Percentiles rank a stretch among this genome's conserved stretches.
Conservation (phyloP, 2,113 vertebrate species). For the Malurus melanocephalus region DNA sequence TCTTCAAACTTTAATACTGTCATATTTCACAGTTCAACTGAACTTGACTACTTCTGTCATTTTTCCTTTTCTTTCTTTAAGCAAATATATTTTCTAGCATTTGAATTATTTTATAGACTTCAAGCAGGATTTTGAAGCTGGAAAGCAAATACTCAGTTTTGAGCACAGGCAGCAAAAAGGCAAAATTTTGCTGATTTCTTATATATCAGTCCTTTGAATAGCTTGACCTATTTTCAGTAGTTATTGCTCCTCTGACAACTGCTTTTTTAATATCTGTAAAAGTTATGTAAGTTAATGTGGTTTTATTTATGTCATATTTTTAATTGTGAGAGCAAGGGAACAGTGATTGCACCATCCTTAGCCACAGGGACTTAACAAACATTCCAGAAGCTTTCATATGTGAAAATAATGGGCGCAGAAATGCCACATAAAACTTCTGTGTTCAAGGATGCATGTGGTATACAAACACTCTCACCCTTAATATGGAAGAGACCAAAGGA, state of each 20-base stretch:
- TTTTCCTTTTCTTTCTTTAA: background rate
- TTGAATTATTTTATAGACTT: slow-evolving; percentile 11
- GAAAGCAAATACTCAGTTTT: slow-evolving; percentile 14
- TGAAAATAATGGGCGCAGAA: background rate
- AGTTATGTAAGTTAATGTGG: slow-evolving; percentile 11
- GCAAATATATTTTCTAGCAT: background rate
- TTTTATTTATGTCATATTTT: slow-evolving; percentile 34
- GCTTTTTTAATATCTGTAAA: background rate
- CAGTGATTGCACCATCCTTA: background rate
- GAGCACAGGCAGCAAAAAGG: slow-evolving; percentile 26
- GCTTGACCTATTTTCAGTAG: slow-evolving; percentile 58
- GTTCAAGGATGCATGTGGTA: background rate
- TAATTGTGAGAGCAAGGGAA: background rate
- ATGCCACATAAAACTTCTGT: background rate
- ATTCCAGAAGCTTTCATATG: background rate
- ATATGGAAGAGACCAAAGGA: background rate
- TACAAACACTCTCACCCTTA: background rate
- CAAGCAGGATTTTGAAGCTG: background rate
- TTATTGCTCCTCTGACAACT: slow-evolving; percentile 49
- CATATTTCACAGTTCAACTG: background rate
- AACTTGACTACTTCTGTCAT: background rate
- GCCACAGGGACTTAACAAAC: background rate
- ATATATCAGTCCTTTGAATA: slow-evolving; percentile 25
- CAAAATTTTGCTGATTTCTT: slow-evolving; percentile 45
- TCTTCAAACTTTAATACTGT: slow-evolving; percentile 14